Percentiles rank a stretch among this genome's conserved stretches.
Conservation (phyloP, 2,888 invertebrate genomes). For the Noctua janthina region DNA sequence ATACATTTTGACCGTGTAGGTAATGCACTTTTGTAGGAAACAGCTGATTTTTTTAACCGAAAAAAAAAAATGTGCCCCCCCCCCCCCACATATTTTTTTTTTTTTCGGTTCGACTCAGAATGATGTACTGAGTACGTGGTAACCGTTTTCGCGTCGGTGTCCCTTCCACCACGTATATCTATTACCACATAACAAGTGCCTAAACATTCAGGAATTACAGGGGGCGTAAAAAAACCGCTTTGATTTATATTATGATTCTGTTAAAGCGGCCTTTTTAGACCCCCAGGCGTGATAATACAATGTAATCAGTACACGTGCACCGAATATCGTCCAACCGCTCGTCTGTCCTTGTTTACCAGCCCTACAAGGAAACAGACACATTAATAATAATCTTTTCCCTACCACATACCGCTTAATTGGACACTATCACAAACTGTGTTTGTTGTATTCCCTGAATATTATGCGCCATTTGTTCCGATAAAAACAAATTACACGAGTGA, state of each 20-base stretch:
- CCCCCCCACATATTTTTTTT: too few relatives aligned
- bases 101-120: too few relatives aligned
- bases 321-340: not conserved
- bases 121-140: too few relatives aligned
- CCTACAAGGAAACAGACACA: conserved; percentile 57
- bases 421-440: conserved; percentile 45
- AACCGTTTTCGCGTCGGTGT: too few relatives aligned
- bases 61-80: too few relatives aligned
- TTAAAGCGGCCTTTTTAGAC: not conserved
- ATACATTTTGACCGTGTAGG: too few relatives aligned
- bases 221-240: not conserved
- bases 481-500: conserved; percentile 34
- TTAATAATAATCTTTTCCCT: conserved; percentile 46
- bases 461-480: conserved; percentile 52
- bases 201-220: too few relatives aligned
- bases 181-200: not conserved
- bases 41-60: too few relatives aligned
- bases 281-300: not conserved
- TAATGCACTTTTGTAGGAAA: too few relatives aligned
- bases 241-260: not conserved
- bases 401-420: conserved; percentile 52
- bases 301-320: conserved; percentile 18
- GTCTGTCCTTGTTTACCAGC: conserved; percentile 33
- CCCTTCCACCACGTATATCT: too few relatives aligned
- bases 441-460: conserved; percentile 40